Evolutionary conservation across 2,113 vertebrate species (phyloP).

Genomic region (Anarrhichthys ocellatus): DNA sequence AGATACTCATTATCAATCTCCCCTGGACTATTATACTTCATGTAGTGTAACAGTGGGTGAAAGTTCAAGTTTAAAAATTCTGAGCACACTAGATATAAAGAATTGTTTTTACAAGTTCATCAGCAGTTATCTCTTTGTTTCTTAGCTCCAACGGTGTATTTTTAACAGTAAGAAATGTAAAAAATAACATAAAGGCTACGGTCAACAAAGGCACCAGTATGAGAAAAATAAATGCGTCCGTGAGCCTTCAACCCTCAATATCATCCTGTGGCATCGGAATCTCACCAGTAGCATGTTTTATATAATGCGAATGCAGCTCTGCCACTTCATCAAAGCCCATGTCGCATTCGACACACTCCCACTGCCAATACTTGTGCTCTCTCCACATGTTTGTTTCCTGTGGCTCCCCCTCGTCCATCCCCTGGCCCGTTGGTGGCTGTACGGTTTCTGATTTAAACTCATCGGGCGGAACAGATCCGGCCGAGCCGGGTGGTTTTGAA

Average conservation of each 20-base stretch:
- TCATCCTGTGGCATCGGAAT: conserved; percentile 54
- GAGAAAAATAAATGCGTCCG: background rate
- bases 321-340: conserved; percentile 71
- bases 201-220: background rate
- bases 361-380: conserved; percentile 64
- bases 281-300: conserved; percentile 80
- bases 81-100: background rate
- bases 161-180: background rate
- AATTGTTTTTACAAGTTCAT: background rate
- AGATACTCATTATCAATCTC: background rate
- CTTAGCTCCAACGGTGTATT: background rate
- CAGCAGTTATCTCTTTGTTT: background rate
- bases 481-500: background rate
- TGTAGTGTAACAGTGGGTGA: background rate
- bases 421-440: background rate
- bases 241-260: conserved; percentile 5
- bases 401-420: background rate
- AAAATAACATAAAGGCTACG: background rate
- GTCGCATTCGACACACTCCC: conserved; percentile 79
- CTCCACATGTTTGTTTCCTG: background rate
- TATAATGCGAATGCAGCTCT: conserved; percentile 78
- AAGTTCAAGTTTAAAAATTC: background rate
- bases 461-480: background rate
- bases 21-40: background rate
- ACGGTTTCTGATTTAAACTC: background rate